These are phyloP conservation scores for Dysidea cf. avara DNA, from an alignment of 37 sponge, comb jelly and placozoan species.

Conservation along the genomic window DNA sequence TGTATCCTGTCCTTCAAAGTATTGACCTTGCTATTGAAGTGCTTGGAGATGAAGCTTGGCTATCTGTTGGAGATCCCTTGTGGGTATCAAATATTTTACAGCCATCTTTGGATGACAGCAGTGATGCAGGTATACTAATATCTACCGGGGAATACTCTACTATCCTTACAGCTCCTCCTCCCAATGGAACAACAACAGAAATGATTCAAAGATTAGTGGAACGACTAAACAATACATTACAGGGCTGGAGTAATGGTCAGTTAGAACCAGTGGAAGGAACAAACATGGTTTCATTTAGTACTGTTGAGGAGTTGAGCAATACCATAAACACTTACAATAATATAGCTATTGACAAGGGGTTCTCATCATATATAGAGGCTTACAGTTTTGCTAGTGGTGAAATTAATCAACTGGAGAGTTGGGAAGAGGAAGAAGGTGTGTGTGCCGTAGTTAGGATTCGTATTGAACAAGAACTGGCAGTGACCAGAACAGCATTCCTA, in stretches of 20 bases:
- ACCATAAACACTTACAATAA: no score
- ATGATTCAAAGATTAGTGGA: no score
- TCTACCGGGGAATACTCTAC: constrained; percentile 2
- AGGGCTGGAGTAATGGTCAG: constrained; percentile 36
- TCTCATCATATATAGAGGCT: constrained; percentile 31
- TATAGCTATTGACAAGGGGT: no score
- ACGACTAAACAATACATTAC: no score
- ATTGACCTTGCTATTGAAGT: no score
- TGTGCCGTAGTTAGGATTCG: constrained; percentile 47
- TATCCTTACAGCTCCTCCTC: constrained; percentile 12
- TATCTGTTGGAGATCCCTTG: constrained; percentile 8
- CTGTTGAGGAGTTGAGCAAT: no score
- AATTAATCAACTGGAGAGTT: constrained; percentile 3
- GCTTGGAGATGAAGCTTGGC: no score
- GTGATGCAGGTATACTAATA: constrained; percentile 27
- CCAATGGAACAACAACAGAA: constrained; percentile 28
- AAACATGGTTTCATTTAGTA: no score
- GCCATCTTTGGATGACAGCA: constrained; percentile 22
- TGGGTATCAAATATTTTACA: constrained; percentile 31
- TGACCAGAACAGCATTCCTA: no score
- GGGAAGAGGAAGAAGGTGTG: constrained; percentile 30
- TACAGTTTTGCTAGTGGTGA: constrained; percentile 17
- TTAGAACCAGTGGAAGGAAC: no score
- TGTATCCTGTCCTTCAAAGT: no score
- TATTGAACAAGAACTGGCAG: constrained; percentile 37